A percentile compares a stretch with the other conserved stretches of the same genome.
Conservation (phyloP, 2,797 vertebrate genomes). For the Notamacropus eugenii region DNA sequence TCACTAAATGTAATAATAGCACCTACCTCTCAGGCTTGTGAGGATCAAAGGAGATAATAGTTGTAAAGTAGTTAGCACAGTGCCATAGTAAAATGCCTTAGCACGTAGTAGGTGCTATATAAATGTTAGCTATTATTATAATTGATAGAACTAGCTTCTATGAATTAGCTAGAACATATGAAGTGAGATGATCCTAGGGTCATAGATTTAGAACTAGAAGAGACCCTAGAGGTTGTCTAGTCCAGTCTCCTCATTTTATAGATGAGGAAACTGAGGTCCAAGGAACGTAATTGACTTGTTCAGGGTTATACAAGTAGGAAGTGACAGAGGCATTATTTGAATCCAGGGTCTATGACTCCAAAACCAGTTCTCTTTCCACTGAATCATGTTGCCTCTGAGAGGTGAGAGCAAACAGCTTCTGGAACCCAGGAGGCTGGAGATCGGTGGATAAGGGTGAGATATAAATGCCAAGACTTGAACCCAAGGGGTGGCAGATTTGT, state of each 20-base stretch:
- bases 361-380: not conserved
- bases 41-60: not conserved
- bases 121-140: not conserved
- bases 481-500: not conserved
- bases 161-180: not conserved
- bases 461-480: not conserved
- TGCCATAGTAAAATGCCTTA: not conserved
- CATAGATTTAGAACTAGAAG: not conserved
- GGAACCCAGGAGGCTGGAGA: not conserved
- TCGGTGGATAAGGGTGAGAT: not conserved
- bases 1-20: not conserved
- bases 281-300: no score
- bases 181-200: not conserved
- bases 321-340: not conserved
- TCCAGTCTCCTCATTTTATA: not conserved
- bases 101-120: not conserved
- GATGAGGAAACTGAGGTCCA: not conserved
- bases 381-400: not conserved
- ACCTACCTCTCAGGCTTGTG: not conserved
- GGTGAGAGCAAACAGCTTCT: not conserved
- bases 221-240: not conserved
- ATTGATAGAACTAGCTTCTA: not conserved
- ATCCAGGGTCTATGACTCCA: not conserved
- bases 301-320: not conserved
- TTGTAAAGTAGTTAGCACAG: not conserved